Evolutionary conservation across 2,888 invertebrate species (phyloP).

Genomic region (Thalpophila matura): DNA sequence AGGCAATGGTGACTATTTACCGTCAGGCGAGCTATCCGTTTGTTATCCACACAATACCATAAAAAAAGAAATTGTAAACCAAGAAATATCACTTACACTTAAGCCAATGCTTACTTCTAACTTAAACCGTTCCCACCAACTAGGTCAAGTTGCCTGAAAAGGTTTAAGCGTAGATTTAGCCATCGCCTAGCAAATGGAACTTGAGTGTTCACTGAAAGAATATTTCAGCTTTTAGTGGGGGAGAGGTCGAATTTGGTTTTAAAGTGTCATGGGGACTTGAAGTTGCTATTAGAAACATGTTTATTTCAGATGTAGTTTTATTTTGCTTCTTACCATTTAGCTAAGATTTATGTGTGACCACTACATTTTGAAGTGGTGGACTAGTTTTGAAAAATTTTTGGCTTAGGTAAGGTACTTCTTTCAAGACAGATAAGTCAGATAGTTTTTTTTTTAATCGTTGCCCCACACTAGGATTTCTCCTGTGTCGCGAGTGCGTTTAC

Average conservation of each 20-base stretch:
- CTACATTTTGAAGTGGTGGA: too few relatives aligned
- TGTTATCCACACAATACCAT: too few relatives aligned
- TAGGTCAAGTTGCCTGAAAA: conserved; percentile 86
- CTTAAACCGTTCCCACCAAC: conserved; percentile 66
- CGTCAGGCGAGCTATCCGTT: too few relatives aligned
- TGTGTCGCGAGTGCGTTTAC: too few relatives aligned
- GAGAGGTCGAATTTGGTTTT: conserved; percentile 42
- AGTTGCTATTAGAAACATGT: conserved; percentile 18
- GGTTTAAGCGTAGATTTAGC: conserved; percentile 87
- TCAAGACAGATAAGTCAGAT: too few relatives aligned
- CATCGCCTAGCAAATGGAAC: conserved; percentile 82
- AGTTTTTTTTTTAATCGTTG: too few relatives aligned
- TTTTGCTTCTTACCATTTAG: not conserved
- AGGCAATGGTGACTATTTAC: too few relatives aligned
- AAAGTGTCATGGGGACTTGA: conserved; percentile 42
- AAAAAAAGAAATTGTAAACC: too few relatives aligned
- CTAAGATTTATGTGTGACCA: not conserved
- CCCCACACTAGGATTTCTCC: too few relatives aligned
- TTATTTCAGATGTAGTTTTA: conserved; percentile 2
- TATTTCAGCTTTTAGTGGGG: conserved; percentile 70
- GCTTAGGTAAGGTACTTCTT: too few relatives aligned
- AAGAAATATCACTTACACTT: too few relatives aligned
- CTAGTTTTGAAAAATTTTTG: too few relatives aligned
- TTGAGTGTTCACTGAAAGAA: conserved; percentile 77
- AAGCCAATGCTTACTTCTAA: conserved; percentile 13